Evolutionary conservation across 1,140 invertebrate genomes (phyloP), one percentile per base, ranked within the genome.

Genomic region (Medauroidea extradentata): DNA sequence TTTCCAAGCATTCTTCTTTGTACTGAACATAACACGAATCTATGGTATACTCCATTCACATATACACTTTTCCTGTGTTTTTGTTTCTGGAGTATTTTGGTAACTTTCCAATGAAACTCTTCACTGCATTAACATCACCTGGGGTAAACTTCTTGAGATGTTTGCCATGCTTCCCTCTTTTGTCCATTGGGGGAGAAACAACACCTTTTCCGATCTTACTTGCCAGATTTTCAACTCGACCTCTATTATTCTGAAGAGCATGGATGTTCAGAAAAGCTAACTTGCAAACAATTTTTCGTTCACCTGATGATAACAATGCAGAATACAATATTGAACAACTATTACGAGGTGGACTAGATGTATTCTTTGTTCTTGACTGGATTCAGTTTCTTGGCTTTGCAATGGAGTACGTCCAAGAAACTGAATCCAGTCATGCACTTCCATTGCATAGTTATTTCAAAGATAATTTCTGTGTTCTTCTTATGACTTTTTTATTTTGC

Each of bases 21-120:
- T 42, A 55, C 19, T 55, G n/a, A 16, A 42, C 18, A 43, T 42
- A 55, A 24, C 53, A 55, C 8, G 34, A 42, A 18, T 48, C 55
- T 13, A 51, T n/a, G 11, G 55, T 27, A 23, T 57, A 51, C 19
- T 57, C 55, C 55, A 51, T 51, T 53, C 7, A 51, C 55, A 57
- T 57, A n/a, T 25, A 57, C n/a, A 27, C 11, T 38, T 38, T 57
- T n/a, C 50, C 29, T 51, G 44, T 27, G 19, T 14, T 51, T 23
- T 48, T n/a, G 4, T 11, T 42, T 13, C 53, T 55, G 9, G 29
- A 14, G 38, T 55, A 55, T 24, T 19, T 42, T 19, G 53, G 53
- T 19, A 55, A 25, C 27, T 42, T 55, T 3, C 27, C 13, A 14
- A 42, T 23, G 8, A 23, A 18, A 11, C n/a, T 48, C 18, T n/a